Evolutionary conservation across 2,113 vertebrate genomes (phyloP).

Genomic region (Smithornis capensis): DNA sequence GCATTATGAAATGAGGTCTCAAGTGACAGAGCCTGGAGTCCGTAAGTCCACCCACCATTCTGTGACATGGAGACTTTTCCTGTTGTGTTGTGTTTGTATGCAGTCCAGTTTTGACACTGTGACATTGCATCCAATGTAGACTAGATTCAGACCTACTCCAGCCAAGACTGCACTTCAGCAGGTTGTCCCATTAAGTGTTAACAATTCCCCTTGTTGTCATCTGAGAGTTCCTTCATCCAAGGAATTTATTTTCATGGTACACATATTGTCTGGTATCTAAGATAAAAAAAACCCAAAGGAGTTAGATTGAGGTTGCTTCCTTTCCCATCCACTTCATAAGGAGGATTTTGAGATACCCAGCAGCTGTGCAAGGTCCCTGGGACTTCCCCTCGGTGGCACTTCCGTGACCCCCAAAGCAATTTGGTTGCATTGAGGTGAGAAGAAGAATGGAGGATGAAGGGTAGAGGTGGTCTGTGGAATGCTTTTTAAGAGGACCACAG

Average conservation of each 20-base stretch:
- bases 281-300: background rate
- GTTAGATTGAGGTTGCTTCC: background rate
- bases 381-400: background rate
- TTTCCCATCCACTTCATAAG: background rate
- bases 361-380: background rate
- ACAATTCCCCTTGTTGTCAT: background rate
- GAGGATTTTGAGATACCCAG: background rate
- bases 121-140: background rate
- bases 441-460: background rate
- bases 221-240: background rate
- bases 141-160: background rate
- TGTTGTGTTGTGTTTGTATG: background rate
- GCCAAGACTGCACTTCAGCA: background rate
- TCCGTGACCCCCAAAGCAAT: background rate
- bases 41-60: rapidly evolving
- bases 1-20: background rate
- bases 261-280: background rate
- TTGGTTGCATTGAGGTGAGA: background rate
- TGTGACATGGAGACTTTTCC: background rate
- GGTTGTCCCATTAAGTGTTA: background rate
- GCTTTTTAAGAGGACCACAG: background rate
- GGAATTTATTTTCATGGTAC: background rate
- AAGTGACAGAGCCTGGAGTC: background rate
- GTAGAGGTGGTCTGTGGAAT: background rate
- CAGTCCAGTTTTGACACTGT: background rate